Percentiles rank a stretch among this genome's conserved stretches.
Conservation (phyloP, 2,888 invertebrate genomes). For the Nomada ferruginata region DNA sequence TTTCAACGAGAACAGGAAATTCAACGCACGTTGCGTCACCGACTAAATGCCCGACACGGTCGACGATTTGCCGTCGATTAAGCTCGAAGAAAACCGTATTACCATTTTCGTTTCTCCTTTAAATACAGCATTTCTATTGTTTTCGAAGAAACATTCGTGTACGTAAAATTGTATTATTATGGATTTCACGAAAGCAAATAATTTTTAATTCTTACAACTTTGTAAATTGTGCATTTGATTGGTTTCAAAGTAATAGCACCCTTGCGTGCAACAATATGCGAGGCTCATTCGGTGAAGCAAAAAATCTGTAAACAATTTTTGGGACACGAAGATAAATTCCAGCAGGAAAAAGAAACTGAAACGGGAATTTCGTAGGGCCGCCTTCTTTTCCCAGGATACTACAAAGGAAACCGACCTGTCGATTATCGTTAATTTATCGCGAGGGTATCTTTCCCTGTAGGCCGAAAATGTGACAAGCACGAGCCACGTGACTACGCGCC, state of each 20-base stretch:
- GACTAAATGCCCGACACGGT: conserved; percentile 15
- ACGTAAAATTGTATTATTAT: too few relatives aligned
- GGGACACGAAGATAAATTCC: background rate
- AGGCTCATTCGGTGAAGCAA: too few relatives aligned
- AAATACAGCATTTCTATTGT: too few relatives aligned
- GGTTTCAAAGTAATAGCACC: too few relatives aligned
- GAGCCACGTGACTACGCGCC: conserved; percentile 12
- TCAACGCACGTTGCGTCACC: background rate
- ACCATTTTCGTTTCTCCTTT: too few relatives aligned
- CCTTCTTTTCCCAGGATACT: background rate
- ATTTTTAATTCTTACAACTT: too few relatives aligned
- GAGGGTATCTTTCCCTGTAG: conserved; percentile 12
- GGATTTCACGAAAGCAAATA: too few relatives aligned
- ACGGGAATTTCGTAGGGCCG: background rate
- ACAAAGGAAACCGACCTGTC: background rate
- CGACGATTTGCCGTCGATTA: background rate
- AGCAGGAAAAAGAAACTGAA: background rate
- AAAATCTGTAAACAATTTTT: too few relatives aligned
- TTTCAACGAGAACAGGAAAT: conserved; percentile 39
- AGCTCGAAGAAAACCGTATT: too few relatives aligned
- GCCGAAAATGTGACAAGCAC: conserved; percentile 22
- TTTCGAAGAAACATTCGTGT: too few relatives aligned
- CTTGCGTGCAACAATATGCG: too few relatives aligned
- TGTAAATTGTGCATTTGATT: too few relatives aligned
- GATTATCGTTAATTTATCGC: conserved; percentile 39